These are phyloP conservation scores for Nestor notabilis DNA, from an alignment of 2,113 vertebrate genomes.

Conservation along the genomic window DNA sequence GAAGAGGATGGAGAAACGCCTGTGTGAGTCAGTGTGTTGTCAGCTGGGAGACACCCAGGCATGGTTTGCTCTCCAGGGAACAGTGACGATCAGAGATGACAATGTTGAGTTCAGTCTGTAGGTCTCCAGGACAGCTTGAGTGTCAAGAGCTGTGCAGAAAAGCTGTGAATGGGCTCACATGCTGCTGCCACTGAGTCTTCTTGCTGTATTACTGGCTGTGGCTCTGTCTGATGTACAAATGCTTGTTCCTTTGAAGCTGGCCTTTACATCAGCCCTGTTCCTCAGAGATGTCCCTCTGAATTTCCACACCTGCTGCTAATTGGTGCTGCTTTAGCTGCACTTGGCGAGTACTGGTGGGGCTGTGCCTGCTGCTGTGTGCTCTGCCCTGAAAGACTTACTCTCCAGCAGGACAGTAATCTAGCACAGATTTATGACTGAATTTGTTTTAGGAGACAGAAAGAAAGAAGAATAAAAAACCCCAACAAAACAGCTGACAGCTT, in stretches of 20 bases:
- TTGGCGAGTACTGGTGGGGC: background rate
- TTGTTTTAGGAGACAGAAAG: background rate
- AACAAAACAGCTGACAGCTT: background rate
- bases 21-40: too few relatives aligned
- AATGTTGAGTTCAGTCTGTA: background rate
- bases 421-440: background rate
- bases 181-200: rapidly evolving
- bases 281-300: background rate
- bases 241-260: background rate
- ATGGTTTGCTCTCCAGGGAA: background rate
- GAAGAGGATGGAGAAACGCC: background rate
- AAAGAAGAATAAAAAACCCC: background rate
- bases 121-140: background rate
- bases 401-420: background rate
- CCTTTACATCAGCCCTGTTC: background rate
- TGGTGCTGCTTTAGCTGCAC: background rate
- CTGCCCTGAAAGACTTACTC: background rate
- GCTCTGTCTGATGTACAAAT: background rate
- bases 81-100: background rate
- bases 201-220: background rate
- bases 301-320: background rate
- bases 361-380: background rate
- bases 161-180: background rate
- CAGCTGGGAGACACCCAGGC: background rate
- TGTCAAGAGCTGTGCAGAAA: background rate